phyloP scores from a whole-genome alignment of 2,888 invertebrate species.

The Linnaemya vulpina region DNA sequence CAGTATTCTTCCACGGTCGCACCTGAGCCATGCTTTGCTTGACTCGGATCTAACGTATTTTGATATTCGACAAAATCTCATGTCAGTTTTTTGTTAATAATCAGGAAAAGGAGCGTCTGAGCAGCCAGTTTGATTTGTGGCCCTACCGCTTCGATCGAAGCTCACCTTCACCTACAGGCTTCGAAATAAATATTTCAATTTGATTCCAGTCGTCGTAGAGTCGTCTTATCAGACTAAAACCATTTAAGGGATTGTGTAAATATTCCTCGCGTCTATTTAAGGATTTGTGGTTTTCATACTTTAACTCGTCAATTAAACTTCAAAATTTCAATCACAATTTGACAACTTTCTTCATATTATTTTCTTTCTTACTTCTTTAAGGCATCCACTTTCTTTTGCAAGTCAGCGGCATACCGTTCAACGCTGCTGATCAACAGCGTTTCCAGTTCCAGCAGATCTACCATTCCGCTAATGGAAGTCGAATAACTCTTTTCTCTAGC shows the following conservation, averaged over 20 bases:
- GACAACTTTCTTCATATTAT: not conserved
- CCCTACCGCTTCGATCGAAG: not conserved
- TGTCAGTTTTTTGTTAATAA: too few species aligned
- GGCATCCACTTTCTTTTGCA: conserved; percentile 75
- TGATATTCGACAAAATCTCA: too few species aligned
- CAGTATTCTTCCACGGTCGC: too few species aligned
- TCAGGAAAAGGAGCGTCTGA: too few species aligned
- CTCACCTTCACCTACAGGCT: conserved; percentile 75
- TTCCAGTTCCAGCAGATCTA: conserved; percentile 75
- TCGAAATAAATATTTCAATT: conserved; percentile 76
- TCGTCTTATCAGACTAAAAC: conserved; percentile 77
- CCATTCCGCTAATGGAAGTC: conserved; percentile 78
- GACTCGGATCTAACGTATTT: too few species aligned
- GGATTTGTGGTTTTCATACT: conserved; percentile 74
- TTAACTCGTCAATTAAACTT: conserved; percentile 74
- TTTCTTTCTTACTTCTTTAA: conserved; percentile 54
- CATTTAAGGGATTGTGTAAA: conserved; percentile 78
- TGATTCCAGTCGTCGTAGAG: conserved; percentile 78
- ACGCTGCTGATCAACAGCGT: conserved; percentile 75
- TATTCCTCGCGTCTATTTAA: conserved; percentile 73
- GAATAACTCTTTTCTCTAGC: conserved; percentile 74
- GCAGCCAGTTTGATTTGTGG: too few species aligned
- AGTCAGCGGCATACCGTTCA: conserved; percentile 74
- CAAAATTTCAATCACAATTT: conserved; percentile 36
- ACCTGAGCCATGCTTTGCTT: too few species aligned